These are phyloP conservation scores for Pitangus sulphuratus DNA, from an alignment of 2,797 vertebrate genomes.

Conservation along the genomic window DNA sequence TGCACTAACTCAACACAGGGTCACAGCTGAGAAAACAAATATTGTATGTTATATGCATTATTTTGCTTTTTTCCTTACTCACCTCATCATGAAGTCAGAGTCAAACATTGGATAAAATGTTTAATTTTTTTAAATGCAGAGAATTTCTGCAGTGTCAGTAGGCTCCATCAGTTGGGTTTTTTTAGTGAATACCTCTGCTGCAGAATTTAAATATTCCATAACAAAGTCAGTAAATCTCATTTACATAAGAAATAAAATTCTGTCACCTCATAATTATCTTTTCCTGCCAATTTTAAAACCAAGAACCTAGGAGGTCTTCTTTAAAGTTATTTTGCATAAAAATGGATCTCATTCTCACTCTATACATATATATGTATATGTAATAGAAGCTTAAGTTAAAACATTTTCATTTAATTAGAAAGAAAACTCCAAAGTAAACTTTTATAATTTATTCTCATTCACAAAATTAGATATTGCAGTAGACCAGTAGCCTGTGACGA, in stretches of 20 bases:
- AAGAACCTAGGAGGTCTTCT: not conserved
- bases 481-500: too few species aligned
- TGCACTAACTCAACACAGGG: not conserved
- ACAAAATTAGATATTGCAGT: not conserved
- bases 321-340: not conserved
- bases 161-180: accelerated
- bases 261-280: not conserved
- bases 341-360: not conserved
- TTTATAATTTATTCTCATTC: not conserved
- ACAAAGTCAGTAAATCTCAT: not conserved
- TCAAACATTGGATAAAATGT: not conserved
- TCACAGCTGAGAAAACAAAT: not conserved
- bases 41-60: not conserved
- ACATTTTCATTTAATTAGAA: not conserved
- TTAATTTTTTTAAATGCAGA: not conserved
- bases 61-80: not conserved
- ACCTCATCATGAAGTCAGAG: not conserved
- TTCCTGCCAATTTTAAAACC: not conserved
- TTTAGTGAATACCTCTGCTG: not conserved
- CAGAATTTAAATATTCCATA: not conserved
- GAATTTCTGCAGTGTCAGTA: not conserved
- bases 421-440: not conserved
- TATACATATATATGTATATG: accelerated
- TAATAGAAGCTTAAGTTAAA: not conserved
- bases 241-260: not conserved